These are phyloP conservation scores for Dipodomys stephensi DNA, from an alignment of 2,113 vertebrate genomes.

Conservation along the genomic window DNA sequence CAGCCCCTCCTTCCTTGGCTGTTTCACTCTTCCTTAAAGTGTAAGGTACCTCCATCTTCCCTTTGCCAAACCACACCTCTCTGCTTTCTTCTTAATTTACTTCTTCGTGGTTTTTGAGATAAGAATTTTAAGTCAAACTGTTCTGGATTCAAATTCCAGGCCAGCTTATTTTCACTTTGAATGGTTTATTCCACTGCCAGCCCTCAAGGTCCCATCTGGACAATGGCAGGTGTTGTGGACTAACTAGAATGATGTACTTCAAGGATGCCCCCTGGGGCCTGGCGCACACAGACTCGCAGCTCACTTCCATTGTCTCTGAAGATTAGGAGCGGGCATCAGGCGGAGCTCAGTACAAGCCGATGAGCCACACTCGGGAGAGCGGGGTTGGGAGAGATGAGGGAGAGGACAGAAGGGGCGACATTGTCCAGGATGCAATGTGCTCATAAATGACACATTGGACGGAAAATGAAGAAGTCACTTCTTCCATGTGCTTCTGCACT, in stretches of 20 bases:
- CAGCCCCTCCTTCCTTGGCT: not conserved
- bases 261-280: not conserved
- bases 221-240: not conserved
- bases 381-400: too few relatives aligned
- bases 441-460: too few relatives aligned
- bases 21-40: not conserved
- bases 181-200: not conserved
- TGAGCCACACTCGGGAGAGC: too few relatives aligned
- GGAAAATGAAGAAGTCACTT: rapidly evolving
- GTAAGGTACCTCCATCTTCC: rapidly evolving
- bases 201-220: not conserved
- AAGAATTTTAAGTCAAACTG: not conserved
- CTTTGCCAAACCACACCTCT: not conserved
- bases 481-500: not conserved
- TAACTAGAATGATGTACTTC: not conserved
- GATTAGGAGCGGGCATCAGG: not conserved
- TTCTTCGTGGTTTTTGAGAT: not conserved
- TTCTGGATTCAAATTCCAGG: not conserved
- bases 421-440: too few relatives aligned
- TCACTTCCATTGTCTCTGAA: not conserved
- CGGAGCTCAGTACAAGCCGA: too few relatives aligned
- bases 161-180: not conserved
- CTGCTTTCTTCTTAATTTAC: not conserved
- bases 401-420: too few relatives aligned
- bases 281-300: not conserved